phyloP scores from a whole-genome alignment of 2,888 invertebrate genomes.

The Meghimatium bilineatum region DNA sequence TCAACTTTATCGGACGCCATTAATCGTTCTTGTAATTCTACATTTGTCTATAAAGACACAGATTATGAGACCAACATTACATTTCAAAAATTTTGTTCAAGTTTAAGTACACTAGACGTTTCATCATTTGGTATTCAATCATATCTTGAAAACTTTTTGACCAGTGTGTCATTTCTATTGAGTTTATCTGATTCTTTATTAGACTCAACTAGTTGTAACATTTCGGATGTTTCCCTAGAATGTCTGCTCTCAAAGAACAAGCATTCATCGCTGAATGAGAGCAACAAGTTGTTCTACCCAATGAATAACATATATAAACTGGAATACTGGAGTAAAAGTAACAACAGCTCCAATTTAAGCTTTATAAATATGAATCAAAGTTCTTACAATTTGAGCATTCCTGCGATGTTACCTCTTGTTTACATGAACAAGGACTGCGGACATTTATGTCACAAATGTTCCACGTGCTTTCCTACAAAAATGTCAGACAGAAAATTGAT shows the following conservation, averaged over 20 bases:
- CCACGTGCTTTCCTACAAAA: conserved; percentile 34
- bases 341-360: background rate
- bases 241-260: background rate
- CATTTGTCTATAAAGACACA: too few species aligned
- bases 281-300: background rate
- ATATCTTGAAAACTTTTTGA: background rate
- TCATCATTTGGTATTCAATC: background rate
- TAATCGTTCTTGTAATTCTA: background rate
- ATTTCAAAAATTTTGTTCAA: background rate
- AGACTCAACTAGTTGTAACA: background rate
- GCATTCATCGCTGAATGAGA: background rate
- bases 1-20: background rate
- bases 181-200: background rate
- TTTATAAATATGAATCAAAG: background rate
- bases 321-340: background rate
- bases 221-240: background rate
- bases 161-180: background rate
- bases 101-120: background rate
- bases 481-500: conserved; percentile 44
- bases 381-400: background rate
- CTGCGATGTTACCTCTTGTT: conserved; percentile 12
- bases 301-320: background rate
- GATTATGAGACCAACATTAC: background rate
- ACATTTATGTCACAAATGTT: conserved; percentile 47
- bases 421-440: conserved; percentile 44